These are phyloP conservation scores for Morone chrysops DNA, from an alignment of 2,113 vertebrate species.

Conservation along the genomic window DNA sequence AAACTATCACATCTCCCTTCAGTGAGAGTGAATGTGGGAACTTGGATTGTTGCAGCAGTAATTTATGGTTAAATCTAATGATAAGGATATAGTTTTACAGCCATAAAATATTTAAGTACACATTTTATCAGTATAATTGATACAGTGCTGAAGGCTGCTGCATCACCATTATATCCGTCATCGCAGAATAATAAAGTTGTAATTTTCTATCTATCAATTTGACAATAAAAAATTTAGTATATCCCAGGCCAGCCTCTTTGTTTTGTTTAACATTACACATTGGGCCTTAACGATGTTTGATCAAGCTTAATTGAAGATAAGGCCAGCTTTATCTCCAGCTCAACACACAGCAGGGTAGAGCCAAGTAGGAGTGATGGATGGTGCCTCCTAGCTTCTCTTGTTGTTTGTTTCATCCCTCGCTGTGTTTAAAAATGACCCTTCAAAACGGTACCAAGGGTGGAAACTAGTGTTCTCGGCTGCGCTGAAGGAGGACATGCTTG, in stretches of 20 bases:
- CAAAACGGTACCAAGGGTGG: slow-evolving; percentile 73
- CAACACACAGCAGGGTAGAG: slow-evolving; percentile 57
- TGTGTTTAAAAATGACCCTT: slow-evolving; percentile 84
- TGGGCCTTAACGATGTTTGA: slow-evolving; percentile 49
- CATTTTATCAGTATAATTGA: not conserved
- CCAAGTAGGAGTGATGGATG: slow-evolving; percentile 78
- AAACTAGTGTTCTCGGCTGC: slow-evolving; percentile 64
- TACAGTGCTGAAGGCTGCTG: not conserved
- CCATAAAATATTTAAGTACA: not conserved
- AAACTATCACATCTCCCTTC: not conserved
- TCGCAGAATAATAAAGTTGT: not conserved
- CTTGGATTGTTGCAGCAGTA: not conserved
- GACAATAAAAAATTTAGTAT: slow-evolving; percentile 1
- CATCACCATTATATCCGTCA: not conserved
- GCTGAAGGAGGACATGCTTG: slow-evolving; percentile 71
- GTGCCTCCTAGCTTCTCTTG: slow-evolving; percentile 53
- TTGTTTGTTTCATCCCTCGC: slow-evolving; percentile 77
- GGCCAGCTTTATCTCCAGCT: slow-evolving; percentile 67
- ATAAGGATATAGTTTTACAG: not conserved
- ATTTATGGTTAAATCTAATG: not conserved
- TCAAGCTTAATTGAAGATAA: slow-evolving; percentile 71
- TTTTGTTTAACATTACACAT: slow-evolving; percentile 58
- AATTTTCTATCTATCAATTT: slow-evolving; percentile 32
- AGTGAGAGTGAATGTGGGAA: not conserved
- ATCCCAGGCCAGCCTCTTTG: slow-evolving; percentile 14